Evolutionary conservation across 2,888 invertebrate genomes (phyloP).

Genomic region (Chloroclysta siterata): DNA sequence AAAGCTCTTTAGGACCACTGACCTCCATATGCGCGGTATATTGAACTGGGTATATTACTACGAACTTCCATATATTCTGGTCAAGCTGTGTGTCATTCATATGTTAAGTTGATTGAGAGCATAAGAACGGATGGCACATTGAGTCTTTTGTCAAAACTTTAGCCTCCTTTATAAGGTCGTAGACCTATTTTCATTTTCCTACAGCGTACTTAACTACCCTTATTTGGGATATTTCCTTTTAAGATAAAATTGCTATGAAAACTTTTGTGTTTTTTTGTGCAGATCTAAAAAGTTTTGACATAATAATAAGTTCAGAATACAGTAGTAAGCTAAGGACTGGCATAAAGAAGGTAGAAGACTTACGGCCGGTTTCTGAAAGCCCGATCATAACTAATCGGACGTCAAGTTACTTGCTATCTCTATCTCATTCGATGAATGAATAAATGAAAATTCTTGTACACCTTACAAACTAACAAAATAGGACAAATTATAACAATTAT

Average conservation of each 20-base stretch:
- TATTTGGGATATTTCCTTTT: slow-evolving; percentile 1
- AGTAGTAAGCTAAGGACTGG: no score
- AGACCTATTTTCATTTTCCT: background rate
- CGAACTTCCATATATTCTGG: slow-evolving; percentile 34
- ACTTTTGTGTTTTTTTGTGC: background rate
- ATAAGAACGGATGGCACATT: slow-evolving; percentile 7
- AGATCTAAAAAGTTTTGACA: background rate
- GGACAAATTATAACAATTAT: no score
- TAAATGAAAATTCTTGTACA: no score
- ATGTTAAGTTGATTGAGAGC: slow-evolving; percentile 34
- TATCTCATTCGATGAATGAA: no score
- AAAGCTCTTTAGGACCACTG: slow-evolving; percentile 22
- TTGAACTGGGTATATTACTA: slow-evolving; percentile 8
- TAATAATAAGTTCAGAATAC: background rate
- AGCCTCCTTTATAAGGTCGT: background rate
- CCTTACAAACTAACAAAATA: no score
- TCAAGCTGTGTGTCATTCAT: slow-evolving; percentile 36
- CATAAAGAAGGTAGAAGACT: no score
- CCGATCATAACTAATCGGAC: no score
- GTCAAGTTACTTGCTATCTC: no score
- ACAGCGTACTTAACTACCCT: background rate
- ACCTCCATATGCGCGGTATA: slow-evolving; percentile 23
- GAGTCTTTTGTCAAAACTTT: slow-evolving; percentile 4
- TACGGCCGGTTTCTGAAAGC: no score
- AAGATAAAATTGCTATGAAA: background rate